These are phyloP conservation scores for Nasonovia ribisnigri DNA, from an alignment of 2,888 invertebrate genomes.

Conservation along the genomic window DNA sequence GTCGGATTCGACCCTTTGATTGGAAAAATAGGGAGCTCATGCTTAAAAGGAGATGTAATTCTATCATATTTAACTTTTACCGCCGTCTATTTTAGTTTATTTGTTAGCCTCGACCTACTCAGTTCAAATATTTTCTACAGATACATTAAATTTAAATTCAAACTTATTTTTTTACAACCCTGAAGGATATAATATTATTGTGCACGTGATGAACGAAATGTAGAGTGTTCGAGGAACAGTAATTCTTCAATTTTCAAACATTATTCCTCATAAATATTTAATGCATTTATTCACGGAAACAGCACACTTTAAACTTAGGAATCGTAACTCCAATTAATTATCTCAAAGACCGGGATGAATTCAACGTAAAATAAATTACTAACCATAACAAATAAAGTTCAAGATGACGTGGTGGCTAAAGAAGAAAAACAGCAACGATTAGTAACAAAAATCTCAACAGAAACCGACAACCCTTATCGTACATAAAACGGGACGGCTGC, in stretches of 20 bases:
- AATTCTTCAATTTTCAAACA: neutral
- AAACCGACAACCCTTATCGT: conserved; percentile 9
- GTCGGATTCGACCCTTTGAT: neutral
- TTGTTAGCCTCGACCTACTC: neutral
- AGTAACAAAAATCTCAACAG: conserved; percentile 3
- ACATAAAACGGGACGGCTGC: neutral
- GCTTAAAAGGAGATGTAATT: neutral
- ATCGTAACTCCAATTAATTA: conserved; percentile 17
- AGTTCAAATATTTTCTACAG: neutral
- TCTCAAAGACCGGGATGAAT: neutral
- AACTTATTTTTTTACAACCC: neutral
- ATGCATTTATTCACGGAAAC: neutral
- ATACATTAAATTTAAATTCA: neutral
- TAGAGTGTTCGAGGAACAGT: neutral
- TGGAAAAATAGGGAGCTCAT: neutral
- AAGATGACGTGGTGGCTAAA: neutral
- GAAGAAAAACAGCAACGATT: conserved; percentile 5
- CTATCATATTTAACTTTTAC: neutral
- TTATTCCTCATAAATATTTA: neutral
- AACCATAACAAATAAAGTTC: conserved; percentile 21
- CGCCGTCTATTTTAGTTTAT: neutral
- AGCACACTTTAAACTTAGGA: neutral
- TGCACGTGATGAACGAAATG: neutral
- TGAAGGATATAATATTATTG: neutral
- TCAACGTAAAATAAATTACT: conserved; percentile 17